Evolutionary conservation across 37 sponge, comb jelly and placozoan species (phyloP).

Genomic region (Lycopodina hypogea): DNA sequence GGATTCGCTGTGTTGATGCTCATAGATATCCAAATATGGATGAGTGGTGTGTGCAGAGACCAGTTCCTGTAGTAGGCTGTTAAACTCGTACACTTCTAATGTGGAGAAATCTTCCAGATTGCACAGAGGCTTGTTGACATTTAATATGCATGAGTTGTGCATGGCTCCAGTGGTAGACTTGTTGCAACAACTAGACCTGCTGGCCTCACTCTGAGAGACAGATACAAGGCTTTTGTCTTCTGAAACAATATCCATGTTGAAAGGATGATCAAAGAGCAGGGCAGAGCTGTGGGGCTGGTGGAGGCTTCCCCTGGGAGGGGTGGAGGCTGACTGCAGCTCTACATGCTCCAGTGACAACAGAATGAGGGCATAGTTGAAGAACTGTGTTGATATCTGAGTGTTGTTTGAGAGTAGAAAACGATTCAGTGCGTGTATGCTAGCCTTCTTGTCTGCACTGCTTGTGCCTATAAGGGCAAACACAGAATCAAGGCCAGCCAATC

Average conservation of each 20-base stretch:
- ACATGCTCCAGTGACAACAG: constrained; percentile 54
- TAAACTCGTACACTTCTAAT: constrained; percentile 20
- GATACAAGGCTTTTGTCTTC: constrained; percentile 27
- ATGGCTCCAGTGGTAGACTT: background rate
- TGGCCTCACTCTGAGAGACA: background rate
- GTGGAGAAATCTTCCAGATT: constrained; percentile 21
- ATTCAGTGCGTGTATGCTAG: constrained; percentile 39
- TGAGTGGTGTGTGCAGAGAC: constrained; percentile 5
- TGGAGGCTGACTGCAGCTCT: constrained; percentile 11
- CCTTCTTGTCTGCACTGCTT: background rate
- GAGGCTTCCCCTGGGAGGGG: background rate
- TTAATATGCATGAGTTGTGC: background rate
- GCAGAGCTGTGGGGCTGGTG: background rate
- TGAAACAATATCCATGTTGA: constrained; percentile 10
- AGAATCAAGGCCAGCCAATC: background rate
- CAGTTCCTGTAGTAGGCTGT: constrained; percentile 42
- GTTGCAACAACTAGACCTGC: background rate
- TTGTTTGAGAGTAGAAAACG: constrained; percentile 14
- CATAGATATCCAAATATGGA: constrained; percentile 55
- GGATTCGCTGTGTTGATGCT: constrained; percentile 46
- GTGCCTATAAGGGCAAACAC: background rate
- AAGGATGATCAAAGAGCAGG: constrained; percentile 50
- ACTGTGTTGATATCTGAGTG: background rate
- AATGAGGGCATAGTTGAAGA: constrained; percentile 33
- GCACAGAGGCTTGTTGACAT: background rate